Evolutionary conservation across 1,140 invertebrate species (phyloP).

Genomic region (Euglossa dilemma): DNA sequence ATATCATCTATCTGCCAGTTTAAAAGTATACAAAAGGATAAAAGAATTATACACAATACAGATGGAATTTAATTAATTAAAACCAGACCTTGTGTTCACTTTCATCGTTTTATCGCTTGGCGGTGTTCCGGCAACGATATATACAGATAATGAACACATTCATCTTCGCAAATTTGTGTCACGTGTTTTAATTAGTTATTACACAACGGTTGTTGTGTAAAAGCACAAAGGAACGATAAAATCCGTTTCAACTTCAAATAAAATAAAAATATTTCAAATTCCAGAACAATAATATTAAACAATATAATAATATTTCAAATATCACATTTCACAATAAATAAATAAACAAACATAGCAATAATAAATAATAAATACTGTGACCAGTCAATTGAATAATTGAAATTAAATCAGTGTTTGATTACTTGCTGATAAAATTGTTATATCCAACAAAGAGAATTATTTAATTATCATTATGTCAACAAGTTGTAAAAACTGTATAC

Average conservation of each 20-base stretch:
- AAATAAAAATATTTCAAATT: no score
- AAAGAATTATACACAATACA: background rate
- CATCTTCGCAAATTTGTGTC: background rate
- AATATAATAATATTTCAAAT: no score
- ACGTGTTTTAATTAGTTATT: background rate
- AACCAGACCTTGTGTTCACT: background rate
- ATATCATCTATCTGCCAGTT: background rate
- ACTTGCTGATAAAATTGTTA: no score
- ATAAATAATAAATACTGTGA: no score
- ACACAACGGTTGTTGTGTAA: background rate
- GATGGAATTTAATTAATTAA: conserved; percentile 43
- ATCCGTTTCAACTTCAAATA: background rate
- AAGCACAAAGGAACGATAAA: background rate
- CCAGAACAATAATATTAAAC: no score
- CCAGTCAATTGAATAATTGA: no score
- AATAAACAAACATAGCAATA: no score
- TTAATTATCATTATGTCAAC: no score
- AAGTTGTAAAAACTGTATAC: no score
- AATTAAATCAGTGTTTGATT: no score
- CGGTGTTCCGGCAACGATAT: background rate
- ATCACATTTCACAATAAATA: no score
- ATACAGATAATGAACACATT: background rate
- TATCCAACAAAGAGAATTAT: no score
- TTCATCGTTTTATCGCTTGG: background rate
- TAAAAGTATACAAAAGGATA: background rate